Evolutionary conservation across 2,888 invertebrate genomes (phyloP), one percentile per base, ranked within the genome.

Genomic region (Ommatoiulus sabulosus): DNA sequence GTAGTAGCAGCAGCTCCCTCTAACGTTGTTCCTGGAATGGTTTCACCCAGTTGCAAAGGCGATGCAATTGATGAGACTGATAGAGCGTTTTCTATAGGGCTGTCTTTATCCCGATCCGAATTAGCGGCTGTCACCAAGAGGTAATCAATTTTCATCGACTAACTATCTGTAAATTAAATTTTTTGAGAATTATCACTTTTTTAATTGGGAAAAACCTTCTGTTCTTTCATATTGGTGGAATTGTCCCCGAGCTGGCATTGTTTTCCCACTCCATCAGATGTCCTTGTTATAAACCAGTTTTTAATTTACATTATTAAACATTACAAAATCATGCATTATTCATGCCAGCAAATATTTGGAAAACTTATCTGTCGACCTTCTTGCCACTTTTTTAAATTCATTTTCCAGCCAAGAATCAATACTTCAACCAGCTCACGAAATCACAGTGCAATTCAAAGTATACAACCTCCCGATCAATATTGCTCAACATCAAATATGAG

Each of bases 81-180:
- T n/a, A 46, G 87, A n/a, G 87, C 87, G 5, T 87, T 87, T 24
- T 87, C 87, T 52, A 87, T 87, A 6, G 87, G 87, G 15, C 24
- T 52, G 6, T 10, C 44, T 48, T 24, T 87, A 8, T 17, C 20
- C 24, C n/a, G 87, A 46, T 20, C 35, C 15, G 52, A 87, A 6
- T 48, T 87, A 24, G 52, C n/a, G 52, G 46, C 87, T n/a, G 48
- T 52, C 17, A 52, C n/a, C 17, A 44, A 87, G 24, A 44, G 48
- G 52, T 85, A 46, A 46, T 85, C 8, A 3, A 43, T 44, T 24
- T 20, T 24, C 20, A 72, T 20, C 72, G 1, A 72, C 72, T 24
- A 24, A 24, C 24, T 72, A 72, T 24, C 72, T 72, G 72, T 72
- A 72, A 72, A 72, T 72, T 72, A 24, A 72, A 72, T 72, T 72